phyloP scores from a whole-genome alignment of 2,113 vertebrate species.

The Thryonomys swinderianus region DNA sequence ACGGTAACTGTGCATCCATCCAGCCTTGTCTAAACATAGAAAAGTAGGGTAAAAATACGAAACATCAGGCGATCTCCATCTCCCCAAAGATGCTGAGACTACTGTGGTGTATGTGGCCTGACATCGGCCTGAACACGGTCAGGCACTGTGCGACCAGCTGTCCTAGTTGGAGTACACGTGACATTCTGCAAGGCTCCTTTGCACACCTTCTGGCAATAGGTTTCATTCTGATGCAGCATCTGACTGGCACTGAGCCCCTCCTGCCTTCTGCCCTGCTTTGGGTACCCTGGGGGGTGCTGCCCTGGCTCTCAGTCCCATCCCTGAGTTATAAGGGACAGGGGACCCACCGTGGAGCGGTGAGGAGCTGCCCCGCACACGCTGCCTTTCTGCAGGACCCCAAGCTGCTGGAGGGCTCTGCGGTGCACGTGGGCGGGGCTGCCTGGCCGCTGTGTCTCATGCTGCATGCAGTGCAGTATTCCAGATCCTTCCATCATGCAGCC shows the following conservation, averaged over 20 bases:
- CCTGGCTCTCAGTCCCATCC: no score
- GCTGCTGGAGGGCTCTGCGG: neutral
- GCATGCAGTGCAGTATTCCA: conserved; percentile 44
- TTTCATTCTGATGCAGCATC: neutral
- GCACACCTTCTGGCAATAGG: fast-evolving
- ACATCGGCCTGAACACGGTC: neutral
- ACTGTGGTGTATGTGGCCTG: no score
- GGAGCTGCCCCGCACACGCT: neutral
- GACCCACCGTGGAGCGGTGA: neutral
- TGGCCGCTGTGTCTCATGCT: conserved; percentile 6
- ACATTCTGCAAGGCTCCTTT: fast-evolving
- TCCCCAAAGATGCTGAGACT: neutral
- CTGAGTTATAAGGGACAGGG: neutral
- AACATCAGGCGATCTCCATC: neutral
- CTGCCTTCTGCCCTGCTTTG: neutral
- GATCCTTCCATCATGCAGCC: conserved; percentile 12
- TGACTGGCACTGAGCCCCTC: neutral
- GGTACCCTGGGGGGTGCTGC: neutral
- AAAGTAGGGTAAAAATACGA: neutral
- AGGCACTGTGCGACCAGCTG: no score
- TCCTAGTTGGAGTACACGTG: neutral
- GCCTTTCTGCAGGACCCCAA: neutral
- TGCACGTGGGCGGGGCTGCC: neutral
- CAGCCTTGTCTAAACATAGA: neutral
- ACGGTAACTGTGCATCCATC: no score